Percentiles rank a stretch among this genome's conserved stretches.
Evolutionary conservation across 2,888 invertebrate species (phyloP).

Genomic region (Luffia ferchaultella): DNA sequence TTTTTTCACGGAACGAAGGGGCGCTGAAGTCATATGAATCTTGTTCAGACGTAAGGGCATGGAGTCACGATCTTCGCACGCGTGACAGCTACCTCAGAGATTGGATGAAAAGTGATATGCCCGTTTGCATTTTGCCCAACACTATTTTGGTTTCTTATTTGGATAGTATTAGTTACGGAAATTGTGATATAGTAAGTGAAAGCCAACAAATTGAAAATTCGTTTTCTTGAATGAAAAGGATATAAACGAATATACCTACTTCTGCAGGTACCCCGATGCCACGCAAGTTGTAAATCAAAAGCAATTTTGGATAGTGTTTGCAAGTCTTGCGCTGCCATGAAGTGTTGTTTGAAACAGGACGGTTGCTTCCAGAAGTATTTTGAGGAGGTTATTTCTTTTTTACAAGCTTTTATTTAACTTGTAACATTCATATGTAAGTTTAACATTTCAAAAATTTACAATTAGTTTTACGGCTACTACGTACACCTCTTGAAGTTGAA

Average conservation of each 20-base stretch:
- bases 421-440: too few relatives aligned
- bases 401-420: too few relatives aligned
- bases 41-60: slow-evolving; percentile 59
- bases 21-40: slow-evolving; percentile 61
- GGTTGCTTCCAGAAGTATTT: slow-evolving; percentile 39
- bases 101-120: slow-evolving; percentile 53
- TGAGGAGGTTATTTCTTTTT: slow-evolving; percentile 34
- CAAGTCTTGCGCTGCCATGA: slow-evolving; percentile 39
- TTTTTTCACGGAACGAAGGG: slow-evolving; percentile 55
- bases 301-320: slow-evolving; percentile 41
- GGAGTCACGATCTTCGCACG: slow-evolving; percentile 49
- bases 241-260: too few relatives aligned
- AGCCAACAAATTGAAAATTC: too few relatives aligned
- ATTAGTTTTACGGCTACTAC: too few relatives aligned
- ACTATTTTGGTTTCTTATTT: slow-evolving; percentile 28
- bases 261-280: slow-evolving; percentile 36
- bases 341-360: slow-evolving; percentile 35
- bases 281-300: slow-evolving; percentile 47
- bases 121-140: slow-evolving; percentile 33
- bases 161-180: slow-evolving; percentile 34
- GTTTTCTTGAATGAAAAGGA: too few relatives aligned
- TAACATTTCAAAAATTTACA: too few relatives aligned
- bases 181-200: slow-evolving; percentile 32
- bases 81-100: slow-evolving; percentile 41
- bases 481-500: too few relatives aligned